Percentiles rank a stretch among this genome's conserved stretches.
Conservation (phyloP, 2,797 vertebrate genomes). For the Danio albolineatus region DNA sequence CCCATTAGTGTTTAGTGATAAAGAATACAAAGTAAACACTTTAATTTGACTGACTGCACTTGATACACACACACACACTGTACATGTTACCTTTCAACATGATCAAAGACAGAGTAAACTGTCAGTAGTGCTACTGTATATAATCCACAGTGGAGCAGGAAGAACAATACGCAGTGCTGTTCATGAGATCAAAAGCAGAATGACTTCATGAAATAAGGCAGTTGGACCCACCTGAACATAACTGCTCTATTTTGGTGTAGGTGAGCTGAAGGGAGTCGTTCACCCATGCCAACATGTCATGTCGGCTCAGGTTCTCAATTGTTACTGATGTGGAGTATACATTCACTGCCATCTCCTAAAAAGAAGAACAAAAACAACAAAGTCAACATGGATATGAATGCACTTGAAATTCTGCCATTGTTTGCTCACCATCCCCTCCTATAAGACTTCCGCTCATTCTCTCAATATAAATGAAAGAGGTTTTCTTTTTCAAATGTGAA, state of each 20-base stretch:
- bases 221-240: conserved; percentile 89
- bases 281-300: conserved; percentile 98
- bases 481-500: too few species aligned
- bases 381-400: not conserved
- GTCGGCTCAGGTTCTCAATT: conserved; percentile 96
- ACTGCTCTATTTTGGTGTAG: conserved; percentile 97
- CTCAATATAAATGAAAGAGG: too few species aligned
- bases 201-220: conserved; percentile 1
- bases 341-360: conserved; percentile 95
- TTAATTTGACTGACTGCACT: not conserved
- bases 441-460: too few species aligned
- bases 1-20: not conserved
- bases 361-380: conserved; percentile 42
- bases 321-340: conserved; percentile 97
- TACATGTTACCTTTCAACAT: not conserved
- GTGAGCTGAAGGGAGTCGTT: conserved; percentile 95
- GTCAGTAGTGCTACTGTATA: not conserved
- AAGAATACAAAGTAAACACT: not conserved
- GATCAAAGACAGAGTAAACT: conserved; percentile 8
- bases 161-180: not conserved
- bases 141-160: not conserved
- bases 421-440: too few species aligned
- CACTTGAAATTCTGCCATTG: too few species aligned
- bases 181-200: conserved; percentile 9
- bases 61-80: not conserved